Conservation (phyloP, 2,797 vertebrate genomes). For the Alcedo quadribrachys region DNA sequence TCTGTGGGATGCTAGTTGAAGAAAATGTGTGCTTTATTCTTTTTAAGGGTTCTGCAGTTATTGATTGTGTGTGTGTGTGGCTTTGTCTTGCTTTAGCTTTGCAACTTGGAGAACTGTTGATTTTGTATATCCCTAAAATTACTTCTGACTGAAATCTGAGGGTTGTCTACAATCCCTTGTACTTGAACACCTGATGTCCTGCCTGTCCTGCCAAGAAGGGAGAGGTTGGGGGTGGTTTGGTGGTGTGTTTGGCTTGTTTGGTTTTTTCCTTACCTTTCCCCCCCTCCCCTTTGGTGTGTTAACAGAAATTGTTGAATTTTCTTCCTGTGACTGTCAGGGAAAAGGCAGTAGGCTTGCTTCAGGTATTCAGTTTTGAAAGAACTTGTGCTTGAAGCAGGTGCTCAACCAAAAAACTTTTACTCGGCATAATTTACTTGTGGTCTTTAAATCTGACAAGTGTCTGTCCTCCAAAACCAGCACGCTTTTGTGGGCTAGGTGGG, state of each 20-base stretch:
- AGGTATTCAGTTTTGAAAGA: not conserved
- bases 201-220: not conserved
- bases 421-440: not conserved
- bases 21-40: not conserved
- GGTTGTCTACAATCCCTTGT: not conserved
- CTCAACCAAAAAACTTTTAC: not conserved
- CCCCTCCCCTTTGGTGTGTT: not conserved
- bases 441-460: not conserved
- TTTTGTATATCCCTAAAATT: not conserved
- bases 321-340: not conserved
- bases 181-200: not conserved
- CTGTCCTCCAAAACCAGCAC: not conserved
- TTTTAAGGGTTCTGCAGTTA: not conserved
- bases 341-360: not conserved
- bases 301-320: not conserved
- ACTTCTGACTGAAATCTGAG: not conserved
- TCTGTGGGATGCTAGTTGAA: not conserved
- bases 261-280: not conserved
- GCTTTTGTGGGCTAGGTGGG: not conserved
- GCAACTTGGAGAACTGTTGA: not conserved
- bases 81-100: not conserved
- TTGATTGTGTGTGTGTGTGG: not conserved
- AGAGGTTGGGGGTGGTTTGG: rapidly evolving
- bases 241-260: too few relatives aligned
- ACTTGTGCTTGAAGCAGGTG: not conserved